Percentiles rank a stretch among this genome's conserved stretches.
Evolutionary conservation across 2,888 invertebrate species (phyloP).

Genomic region (Ophioninae sp.): DNA sequence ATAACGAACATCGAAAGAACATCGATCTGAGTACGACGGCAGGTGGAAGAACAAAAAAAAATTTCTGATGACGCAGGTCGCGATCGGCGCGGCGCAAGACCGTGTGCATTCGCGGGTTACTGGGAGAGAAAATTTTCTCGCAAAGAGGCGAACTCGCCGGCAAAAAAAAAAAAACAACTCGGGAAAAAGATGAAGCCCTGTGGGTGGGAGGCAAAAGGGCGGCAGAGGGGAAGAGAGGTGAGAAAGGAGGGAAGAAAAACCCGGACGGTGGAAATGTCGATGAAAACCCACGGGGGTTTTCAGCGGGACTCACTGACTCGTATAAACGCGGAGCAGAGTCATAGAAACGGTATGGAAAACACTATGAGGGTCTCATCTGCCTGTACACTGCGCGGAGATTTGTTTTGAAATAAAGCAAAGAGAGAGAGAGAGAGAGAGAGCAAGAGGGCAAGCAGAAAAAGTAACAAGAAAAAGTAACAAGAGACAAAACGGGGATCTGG

Average conservation of each 20-base stretch:
- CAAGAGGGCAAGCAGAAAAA: not conserved
- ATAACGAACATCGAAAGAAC: no score
- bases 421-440: not conserved
- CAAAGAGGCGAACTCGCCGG: constrained; percentile 31
- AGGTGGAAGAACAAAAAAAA: not conserved
- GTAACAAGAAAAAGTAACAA: not conserved
- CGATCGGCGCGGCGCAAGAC: not conserved
- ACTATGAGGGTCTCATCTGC: constrained; percentile 5
- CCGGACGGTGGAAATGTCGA: constrained; percentile 16
- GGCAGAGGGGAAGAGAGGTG: not conserved
- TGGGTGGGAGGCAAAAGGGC: not conserved
- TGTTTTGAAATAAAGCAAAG: constrained; percentile 21
- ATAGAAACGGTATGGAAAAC: constrained; percentile 43
- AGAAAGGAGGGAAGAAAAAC: not conserved
- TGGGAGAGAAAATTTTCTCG: constrained; percentile 24
- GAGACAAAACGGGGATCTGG: not conserved
- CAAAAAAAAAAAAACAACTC: constrained; percentile 15
- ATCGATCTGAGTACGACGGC: not conserved
- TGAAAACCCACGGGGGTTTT: constrained; percentile 35
- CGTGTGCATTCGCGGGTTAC: not conserved
- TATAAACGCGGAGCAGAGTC: constrained; percentile 11
- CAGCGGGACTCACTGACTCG: constrained; percentile 36
- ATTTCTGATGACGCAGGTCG: not conserved
- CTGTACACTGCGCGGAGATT: not conserved
- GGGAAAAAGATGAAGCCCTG: constrained; percentile 9